These are phyloP conservation scores for Hippocampus barbouri DNA, from an alignment of 2,113 vertebrate species.

Conservation along the genomic window DNA sequence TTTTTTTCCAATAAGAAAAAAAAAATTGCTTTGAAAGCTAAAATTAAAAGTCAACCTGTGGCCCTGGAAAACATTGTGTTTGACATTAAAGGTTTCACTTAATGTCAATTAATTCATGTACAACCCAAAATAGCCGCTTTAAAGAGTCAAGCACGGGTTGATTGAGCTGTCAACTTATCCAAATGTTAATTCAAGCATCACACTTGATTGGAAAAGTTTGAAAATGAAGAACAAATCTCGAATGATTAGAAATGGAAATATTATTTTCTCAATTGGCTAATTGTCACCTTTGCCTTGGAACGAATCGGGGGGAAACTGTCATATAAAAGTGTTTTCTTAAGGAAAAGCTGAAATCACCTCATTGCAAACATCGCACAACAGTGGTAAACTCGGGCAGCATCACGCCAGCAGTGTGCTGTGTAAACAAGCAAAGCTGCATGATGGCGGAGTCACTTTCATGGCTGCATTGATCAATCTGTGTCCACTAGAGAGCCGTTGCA, in stretches of 20 bases:
- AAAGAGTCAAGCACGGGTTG: no score
- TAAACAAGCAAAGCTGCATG: slow-evolving; percentile 2
- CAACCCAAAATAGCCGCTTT: no score
- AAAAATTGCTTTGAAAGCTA: no score
- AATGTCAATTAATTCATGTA: no score
- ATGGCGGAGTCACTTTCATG: not conserved
- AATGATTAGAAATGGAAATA: not conserved
- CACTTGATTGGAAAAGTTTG: no score
- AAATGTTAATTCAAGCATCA: no score
- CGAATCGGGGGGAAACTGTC: not conserved
- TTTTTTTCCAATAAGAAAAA: no score
- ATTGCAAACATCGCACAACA: not conserved
- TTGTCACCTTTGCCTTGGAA: not conserved
- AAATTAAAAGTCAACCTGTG: no score
- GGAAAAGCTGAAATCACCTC: not conserved
- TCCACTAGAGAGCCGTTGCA: not conserved
- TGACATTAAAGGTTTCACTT: no score
- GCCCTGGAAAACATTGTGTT: no score
- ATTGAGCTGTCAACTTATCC: no score
- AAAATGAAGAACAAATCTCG: no score
- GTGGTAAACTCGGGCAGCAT: not conserved
- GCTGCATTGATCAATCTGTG: not conserved
- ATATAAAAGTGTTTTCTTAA: not conserved
- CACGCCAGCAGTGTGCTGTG: not conserved
- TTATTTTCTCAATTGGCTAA: not conserved